These are phyloP conservation scores for Sinosuthora webbiana DNA, from an alignment of 2,113 vertebrate species.

Conservation along the genomic window DNA sequence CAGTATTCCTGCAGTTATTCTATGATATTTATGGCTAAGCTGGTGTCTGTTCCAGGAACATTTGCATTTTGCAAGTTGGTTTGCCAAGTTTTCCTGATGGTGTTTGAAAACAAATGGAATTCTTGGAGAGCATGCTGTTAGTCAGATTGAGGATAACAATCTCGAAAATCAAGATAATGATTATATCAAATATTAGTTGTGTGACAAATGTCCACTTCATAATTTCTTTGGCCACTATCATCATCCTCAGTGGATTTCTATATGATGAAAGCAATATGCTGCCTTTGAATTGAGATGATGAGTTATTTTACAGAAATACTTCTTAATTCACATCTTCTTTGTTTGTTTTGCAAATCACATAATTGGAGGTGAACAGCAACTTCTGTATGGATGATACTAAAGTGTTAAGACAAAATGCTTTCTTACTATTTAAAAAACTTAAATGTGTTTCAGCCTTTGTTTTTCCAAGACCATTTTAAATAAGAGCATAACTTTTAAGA, in stretches of 20 bases:
- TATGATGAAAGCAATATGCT: not conserved
- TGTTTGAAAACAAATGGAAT: slow-evolving; percentile 9
- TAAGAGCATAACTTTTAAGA: not conserved
- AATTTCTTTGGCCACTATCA: not conserved
- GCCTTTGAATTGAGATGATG: not conserved
- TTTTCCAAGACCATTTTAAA: not conserved
- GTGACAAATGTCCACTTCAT: not conserved
- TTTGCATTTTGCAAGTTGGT: not conserved
- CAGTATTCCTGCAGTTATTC: not conserved
- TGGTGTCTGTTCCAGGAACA: not conserved
- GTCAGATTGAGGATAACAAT: not conserved
- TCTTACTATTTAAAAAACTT: not conserved
- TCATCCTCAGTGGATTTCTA: not conserved
- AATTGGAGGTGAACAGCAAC: not conserved
- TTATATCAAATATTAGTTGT: not conserved
- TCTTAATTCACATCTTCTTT: not conserved
- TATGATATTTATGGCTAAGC: not conserved
- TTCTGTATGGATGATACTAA: not conserved
- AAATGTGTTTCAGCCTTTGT: not conserved
- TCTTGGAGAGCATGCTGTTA: not conserved
- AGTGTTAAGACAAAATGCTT: not conserved
- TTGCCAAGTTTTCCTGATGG: not conserved
- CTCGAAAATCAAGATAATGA: not conserved
- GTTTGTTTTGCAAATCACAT: not conserved
- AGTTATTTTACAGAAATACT: not conserved